These are phyloP conservation scores for Eumacrocentrus americanus DNA, from an alignment of 2,888 invertebrate species.

Conservation along the genomic window DNA sequence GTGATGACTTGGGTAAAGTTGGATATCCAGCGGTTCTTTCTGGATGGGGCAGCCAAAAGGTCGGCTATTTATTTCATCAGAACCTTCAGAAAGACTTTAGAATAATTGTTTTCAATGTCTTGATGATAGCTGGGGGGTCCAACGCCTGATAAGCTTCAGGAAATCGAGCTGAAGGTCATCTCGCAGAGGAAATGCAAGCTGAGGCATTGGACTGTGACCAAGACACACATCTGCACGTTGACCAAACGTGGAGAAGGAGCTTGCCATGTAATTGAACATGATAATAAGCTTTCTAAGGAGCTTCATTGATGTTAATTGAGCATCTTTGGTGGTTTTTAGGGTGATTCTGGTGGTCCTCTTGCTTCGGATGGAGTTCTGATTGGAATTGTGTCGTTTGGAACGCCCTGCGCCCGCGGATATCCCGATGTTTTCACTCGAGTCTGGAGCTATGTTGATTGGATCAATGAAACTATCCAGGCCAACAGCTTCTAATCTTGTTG, in stretches of 20 bases:
- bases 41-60: conserved; percentile 51
- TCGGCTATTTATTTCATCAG: neutral
- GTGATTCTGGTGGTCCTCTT: conserved; percentile 46
- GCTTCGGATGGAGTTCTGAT: conserved; percentile 41
- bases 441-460: neutral
- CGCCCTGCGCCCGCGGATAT: conserved; percentile 21
- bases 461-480: conserved; percentile 35
- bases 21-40: conserved; percentile 37
- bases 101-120: neutral
- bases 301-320: too few species aligned
- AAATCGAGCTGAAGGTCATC: conserved; percentile 30
- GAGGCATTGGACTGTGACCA: conserved; percentile 19
- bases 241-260: conserved; percentile 48
- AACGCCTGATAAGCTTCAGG: conserved; percentile 40
- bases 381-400: conserved; percentile 47
- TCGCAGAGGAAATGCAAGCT: conserved; percentile 30
- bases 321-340: conserved; percentile 50
- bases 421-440: conserved; percentile 15
- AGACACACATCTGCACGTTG: conserved; percentile 46
- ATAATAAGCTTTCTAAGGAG: conserved; percentile 19
- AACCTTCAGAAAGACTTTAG: too few species aligned
- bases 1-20: conserved; percentile 28
- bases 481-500: too few species aligned
- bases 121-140: conserved; percentile 32
- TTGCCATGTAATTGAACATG: conserved; percentile 43